These are phyloP conservation scores for Mallotus villosus DNA, from an alignment of 2,797 vertebrate genomes.

Conservation along the genomic window DNA sequence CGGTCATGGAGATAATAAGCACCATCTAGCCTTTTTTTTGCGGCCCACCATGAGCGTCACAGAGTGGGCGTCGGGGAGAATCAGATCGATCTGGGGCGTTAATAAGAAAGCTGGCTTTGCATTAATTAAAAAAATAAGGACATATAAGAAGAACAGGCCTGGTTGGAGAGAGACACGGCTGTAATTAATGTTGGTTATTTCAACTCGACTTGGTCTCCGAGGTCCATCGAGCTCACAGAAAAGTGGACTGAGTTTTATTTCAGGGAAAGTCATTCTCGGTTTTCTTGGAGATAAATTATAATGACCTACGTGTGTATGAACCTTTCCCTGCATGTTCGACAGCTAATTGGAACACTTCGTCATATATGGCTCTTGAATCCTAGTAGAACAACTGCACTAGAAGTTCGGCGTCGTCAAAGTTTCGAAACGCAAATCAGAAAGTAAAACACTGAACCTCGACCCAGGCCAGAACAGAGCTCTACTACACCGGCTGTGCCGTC, in stretches of 20 bases:
- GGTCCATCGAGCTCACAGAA: too few relatives aligned
- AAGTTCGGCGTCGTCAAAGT: too few relatives aligned
- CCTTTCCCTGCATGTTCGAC: too few relatives aligned
- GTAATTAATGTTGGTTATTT: constrained; percentile 28
- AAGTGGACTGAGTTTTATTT: too few relatives aligned
- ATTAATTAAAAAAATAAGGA: constrained; percentile 48
- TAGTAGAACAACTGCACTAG: too few relatives aligned
- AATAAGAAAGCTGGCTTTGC: constrained; percentile 32
- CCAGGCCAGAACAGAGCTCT: background rate
- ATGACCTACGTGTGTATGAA: too few relatives aligned
- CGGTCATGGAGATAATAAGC: constrained; percentile 70
- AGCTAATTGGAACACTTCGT: too few relatives aligned
- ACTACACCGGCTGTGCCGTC: background rate
- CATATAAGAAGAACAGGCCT: constrained; percentile 24
- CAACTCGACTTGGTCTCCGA: background rate
- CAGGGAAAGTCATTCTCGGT: too few relatives aligned
- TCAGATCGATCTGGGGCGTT: constrained; percentile 28
- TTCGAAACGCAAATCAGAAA: too few relatives aligned
- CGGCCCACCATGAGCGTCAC: constrained; percentile 46
- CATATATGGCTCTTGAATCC: too few relatives aligned
- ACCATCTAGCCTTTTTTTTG: constrained; percentile 50
- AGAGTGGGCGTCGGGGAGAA: constrained; percentile 25
- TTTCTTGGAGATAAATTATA: too few relatives aligned
- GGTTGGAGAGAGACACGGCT: constrained; percentile 19
- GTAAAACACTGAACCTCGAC: too few relatives aligned